Conservation (phyloP, 2,113 vertebrate species). For the Channa maculata region DNA sequence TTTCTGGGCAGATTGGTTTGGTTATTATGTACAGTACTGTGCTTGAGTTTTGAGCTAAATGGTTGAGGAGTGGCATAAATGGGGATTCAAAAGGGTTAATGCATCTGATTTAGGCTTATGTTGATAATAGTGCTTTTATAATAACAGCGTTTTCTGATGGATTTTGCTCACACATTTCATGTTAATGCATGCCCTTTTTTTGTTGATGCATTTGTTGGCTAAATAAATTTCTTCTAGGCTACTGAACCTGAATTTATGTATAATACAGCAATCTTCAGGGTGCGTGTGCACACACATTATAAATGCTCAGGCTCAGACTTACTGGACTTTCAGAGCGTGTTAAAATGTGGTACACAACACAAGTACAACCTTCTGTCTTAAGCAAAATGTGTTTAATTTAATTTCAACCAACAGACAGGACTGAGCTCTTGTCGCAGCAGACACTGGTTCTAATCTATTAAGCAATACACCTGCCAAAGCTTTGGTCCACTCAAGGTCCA, state of each 20-base stretch:
- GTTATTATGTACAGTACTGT: constrained; percentile 15
- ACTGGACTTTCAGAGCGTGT: background rate
- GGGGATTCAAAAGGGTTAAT: constrained; percentile 60
- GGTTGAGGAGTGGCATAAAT: constrained; percentile 34
- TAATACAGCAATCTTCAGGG: background rate
- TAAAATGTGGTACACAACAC: constrained; percentile 24
- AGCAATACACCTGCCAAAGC: constrained; percentile 13
- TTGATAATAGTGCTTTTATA: constrained; percentile 53
- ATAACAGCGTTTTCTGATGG: constrained; percentile 24
- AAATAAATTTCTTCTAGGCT: constrained; percentile 33
- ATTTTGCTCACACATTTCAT: constrained; percentile 49
- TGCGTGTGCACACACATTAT: constrained; percentile 7
- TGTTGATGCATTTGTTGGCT: constrained; percentile 36
- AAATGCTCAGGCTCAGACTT: background rate
- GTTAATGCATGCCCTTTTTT: constrained; percentile 38
- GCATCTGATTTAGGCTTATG: constrained; percentile 30
- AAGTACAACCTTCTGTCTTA: constrained; percentile 48
- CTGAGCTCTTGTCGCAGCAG: constrained; percentile 26
- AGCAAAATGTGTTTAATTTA: constrained; percentile 37
- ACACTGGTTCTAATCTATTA: constrained; percentile 35
- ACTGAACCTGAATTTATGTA: background rate
- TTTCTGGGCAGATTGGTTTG: constrained; percentile 31
- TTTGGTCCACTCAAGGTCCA: constrained; percentile 35
- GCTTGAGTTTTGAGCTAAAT: constrained; percentile 34
- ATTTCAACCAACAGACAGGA: constrained; percentile 4